These are phyloP conservation scores for Perca schrenkii DNA, from an alignment of 2,113 vertebrate species.

Conservation along the genomic window DNA sequence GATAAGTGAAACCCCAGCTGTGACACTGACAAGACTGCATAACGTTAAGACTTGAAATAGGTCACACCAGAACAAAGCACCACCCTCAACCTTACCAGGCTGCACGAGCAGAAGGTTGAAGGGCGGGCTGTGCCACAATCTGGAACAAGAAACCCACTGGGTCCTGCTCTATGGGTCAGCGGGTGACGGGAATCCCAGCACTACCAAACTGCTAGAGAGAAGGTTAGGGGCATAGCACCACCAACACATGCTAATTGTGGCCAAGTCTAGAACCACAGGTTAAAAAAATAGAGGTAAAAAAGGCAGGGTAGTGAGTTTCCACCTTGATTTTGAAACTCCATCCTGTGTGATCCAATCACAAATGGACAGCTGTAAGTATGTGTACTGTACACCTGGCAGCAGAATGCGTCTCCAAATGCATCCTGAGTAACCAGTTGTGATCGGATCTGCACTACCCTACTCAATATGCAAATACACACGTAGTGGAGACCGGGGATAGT, in stretches of 20 bases:
- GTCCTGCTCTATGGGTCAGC: not conserved
- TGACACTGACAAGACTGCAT: slow-evolving; percentile 14
- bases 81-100: not conserved
- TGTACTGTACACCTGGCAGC: too few species aligned
- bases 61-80: slow-evolving; percentile 25
- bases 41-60: not conserved
- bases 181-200: slow-evolving; percentile 3
- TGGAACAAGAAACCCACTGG: not conserved
- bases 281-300: slow-evolving; percentile 27
- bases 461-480: too few species aligned
- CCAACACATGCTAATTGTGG: slow-evolving; percentile 16
- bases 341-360: too few species aligned
- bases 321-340: too few species aligned
- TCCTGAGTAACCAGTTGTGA: too few species aligned
- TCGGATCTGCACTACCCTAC: too few species aligned
- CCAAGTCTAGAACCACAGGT: not conserved
- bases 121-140: not conserved
- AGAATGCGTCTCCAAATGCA: too few species aligned
- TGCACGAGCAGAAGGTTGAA: not conserved
- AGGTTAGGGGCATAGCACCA: not conserved
- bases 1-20: slow-evolving; percentile 1
- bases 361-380: too few species aligned
- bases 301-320: not conserved
- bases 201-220: not conserved
- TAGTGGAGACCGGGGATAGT: too few species aligned